Evolutionary conservation across 2,113 vertebrate species (phyloP).

Genomic region (Dinomys branickii): DNA sequence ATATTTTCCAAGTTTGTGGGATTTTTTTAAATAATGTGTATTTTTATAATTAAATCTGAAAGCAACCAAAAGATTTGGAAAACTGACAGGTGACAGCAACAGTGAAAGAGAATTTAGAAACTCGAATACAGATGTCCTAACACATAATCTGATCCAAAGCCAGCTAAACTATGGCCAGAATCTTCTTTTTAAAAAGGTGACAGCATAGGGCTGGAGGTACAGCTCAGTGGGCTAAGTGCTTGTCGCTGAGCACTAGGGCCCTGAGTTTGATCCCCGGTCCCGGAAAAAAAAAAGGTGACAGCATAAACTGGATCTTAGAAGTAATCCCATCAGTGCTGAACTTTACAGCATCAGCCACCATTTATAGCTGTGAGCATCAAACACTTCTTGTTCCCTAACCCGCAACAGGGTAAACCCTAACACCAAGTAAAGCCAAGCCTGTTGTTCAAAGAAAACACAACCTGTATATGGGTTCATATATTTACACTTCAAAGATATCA

Average conservation of each 20-base stretch:
- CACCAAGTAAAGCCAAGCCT: not conserved
- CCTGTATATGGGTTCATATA: too few relatives aligned
- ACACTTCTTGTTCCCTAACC: not conserved
- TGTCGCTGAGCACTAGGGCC: too few relatives aligned
- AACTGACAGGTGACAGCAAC: not conserved
- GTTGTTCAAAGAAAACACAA: not conserved
- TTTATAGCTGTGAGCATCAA: not conserved
- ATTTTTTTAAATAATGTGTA: not conserved
- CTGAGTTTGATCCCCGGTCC: too few relatives aligned
- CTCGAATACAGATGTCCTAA: not conserved
- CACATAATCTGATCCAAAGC: not conserved
- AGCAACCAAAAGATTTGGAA: not conserved
- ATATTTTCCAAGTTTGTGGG: not conserved
- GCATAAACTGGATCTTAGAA: not conserved
- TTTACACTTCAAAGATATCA: too few relatives aligned
- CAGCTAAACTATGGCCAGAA: not conserved
- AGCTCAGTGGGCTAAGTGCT: too few relatives aligned
- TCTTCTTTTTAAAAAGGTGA: not conserved
- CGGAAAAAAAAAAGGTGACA: not conserved
- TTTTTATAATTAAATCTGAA: constrained; percentile 37
- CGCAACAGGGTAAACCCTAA: not conserved
- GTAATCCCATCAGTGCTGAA: not conserved
- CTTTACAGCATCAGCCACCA: too few relatives aligned
- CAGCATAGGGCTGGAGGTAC: too few relatives aligned
- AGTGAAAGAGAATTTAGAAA: not conserved